phyloP scores from a whole-genome alignment of 64 coral and sea anemone genomes.

The Trachythela sp. region DNA sequence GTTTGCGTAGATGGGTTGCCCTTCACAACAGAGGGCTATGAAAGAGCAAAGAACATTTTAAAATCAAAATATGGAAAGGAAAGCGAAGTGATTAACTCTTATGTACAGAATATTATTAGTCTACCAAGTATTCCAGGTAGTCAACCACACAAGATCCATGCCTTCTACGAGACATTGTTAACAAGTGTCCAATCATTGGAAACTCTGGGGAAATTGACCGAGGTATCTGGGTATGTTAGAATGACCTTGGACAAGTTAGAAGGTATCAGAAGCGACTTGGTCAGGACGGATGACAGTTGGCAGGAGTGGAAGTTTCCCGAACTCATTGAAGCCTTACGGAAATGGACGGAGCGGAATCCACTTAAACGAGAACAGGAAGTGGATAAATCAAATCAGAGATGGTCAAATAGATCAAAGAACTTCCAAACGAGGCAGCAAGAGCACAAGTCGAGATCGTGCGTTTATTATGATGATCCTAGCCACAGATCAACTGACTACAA shows the following conservation, averaged over 20 bases:
- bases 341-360: not conserved
- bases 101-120: not conserved
- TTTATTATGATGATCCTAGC: too few relatives aligned
- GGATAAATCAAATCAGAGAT: not conserved
- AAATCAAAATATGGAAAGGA: not conserved
- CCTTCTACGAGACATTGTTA: not conserved
- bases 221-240: not conserved
- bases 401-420: too few relatives aligned
- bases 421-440: too few relatives aligned
- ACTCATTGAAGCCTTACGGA: not conserved
- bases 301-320: not conserved
- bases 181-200: not conserved
- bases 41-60: constrained; percentile 21
- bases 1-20: not conserved
- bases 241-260: not conserved
- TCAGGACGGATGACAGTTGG: not conserved
- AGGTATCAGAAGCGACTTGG: not conserved
- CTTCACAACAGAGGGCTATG: not conserved
- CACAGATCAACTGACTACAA: too few relatives aligned
- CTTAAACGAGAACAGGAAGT: not conserved
- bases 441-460: too few relatives aligned
- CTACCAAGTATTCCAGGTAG: not conserved
- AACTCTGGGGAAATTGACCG: not conserved
- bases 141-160: not conserved
- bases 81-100: constrained; percentile 7